These are phyloP conservation scores for Stichopus chloronotus DNA, from an alignment of 35 echinoderm and acorn worm genomes.

Conservation along the genomic window DNA sequence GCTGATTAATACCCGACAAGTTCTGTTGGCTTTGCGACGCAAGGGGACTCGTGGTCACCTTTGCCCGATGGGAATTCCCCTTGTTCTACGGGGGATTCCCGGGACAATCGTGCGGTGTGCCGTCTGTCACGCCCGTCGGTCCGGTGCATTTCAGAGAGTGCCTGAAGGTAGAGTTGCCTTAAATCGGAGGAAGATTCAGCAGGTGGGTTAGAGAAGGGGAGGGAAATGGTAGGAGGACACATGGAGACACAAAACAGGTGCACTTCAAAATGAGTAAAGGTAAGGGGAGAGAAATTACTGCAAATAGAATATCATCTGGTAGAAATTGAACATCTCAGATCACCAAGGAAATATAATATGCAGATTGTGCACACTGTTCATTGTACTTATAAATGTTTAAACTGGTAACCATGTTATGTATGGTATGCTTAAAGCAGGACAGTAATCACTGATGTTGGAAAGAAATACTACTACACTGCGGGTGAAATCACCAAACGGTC, in stretches of 20 bases:
- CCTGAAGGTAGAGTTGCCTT: slow-evolving; percentile 43
- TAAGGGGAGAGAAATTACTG: no score
- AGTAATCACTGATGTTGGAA: no score
- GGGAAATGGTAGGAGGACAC: background rate
- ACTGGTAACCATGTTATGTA: no score
- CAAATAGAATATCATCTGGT: no score
- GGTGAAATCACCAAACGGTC: no score
- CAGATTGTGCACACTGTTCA: no score
- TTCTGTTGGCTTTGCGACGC: background rate
- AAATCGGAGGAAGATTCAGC: slow-evolving; percentile 38
- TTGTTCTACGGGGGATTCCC: slow-evolving; percentile 6
- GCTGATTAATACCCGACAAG: slow-evolving; percentile 14
- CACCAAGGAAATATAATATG: no score
- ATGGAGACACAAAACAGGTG: slow-evolving; percentile 9
- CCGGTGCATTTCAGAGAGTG: slow-evolving; percentile 22
- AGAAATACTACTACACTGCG: no score
- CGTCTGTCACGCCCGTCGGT: background rate
- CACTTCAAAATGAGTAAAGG: background rate
- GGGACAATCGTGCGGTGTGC: background rate
- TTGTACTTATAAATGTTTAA: no score
- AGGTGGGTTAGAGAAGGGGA: background rate
- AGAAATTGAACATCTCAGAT: no score
- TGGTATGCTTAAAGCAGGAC: no score
- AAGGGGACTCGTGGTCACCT: background rate
- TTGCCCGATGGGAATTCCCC: slow-evolving; percentile 21